Base-by-base conservation (phyloP, 2,113 vertebrate genomes). In the Esox niger region DNA sequence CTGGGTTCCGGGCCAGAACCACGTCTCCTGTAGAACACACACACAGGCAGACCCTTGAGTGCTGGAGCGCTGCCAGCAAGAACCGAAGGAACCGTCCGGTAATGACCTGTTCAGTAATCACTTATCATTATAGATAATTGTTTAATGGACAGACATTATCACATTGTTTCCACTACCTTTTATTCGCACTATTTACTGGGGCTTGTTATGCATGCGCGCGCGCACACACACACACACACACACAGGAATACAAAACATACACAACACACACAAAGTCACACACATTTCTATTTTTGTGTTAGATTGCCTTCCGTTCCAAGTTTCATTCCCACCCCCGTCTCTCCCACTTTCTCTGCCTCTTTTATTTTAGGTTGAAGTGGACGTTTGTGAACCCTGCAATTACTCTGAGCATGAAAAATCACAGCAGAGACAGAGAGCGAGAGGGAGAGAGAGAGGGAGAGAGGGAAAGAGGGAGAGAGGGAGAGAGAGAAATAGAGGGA, bases 1-100 rank as follows among this genome's bases (percentile, higher is more conserved):
- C 0, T 89, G 52, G 15, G 90, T 93, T 29, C 94, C 92, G 6
- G 91, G 85, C 96, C 96, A 98, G 89, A 93, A 98, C 95, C 95
- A 97, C 0, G 95, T 96, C 69, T 98, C 95, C 96, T 98, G 82
- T 25, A 77, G 32, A 73, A 73, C 30, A 68, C 58, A 31, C 52
- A 49, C 46, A 65, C 46, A 46, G 25, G 49, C 26, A 32, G 46
- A 43, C 61, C 46, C n/a, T 2, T 62, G 5, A 29, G 49, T 30
- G 35, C n/a, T 66, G 25, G 54, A 20, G 21, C 6, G 59, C 17
- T 70, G 62, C 17, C 38, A 43, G 38, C 17, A 17, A 4, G 13
- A 17, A 60, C 35, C 47, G 8, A 21, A 20, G 9, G n/a, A 6
- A 52, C n/a, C n/a, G 21, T 52, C 17, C 10, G 20, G 21, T 52